Base-by-base conservation (phyloP, 2,888 invertebrate species). In the Pycnomerus fuliginosus region DNA sequence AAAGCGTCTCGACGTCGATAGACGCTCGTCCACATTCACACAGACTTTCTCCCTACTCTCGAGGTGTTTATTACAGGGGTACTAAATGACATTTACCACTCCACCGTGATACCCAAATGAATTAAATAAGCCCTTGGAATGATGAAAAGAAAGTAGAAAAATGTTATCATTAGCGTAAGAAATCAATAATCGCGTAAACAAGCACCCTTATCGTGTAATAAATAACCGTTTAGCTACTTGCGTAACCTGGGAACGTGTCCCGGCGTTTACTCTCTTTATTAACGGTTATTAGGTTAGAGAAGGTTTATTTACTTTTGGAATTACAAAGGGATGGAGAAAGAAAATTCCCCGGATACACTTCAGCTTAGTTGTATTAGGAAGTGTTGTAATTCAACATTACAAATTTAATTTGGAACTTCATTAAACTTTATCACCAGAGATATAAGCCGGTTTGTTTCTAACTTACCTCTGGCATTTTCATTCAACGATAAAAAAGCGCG, bases 1-100 rank as follows among this genome's bases (percentile, higher is more conserved):
- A 45, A 44, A 40, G 44, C 44, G 44, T 45, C 44, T 45, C 40
- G 44, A 16, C 40, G 44, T 34, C 44, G 44, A 44, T 39, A 34
- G 39, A 39, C 41, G 32, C 32, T 36, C 40, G 41, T 46, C 46
- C 46, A 46, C 39, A 44, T 39, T 44, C 37, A 44, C 46, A 31
- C 36, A 30, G 41, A 45, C 35, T 40, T 44, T 50, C 44, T 20
- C 43, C 44, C 44, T n/a, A n/a, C n/a, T 50, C 44, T 48, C 47
- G 46, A 54, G 54, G 54, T 54, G 54, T 54, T 54, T 54, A 54
- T 54, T 54, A 54, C 52, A 54, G 39, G 50, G 44, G 50, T 50
- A 44, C 41, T 50, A 54, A 54, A 54, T 50, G 54, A 54, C 51
- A 51, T 47, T 22, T 31, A 30, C 34, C 41, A 41, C 41, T 41